phyloP scores from a whole-genome alignment of 2,888 invertebrate species.

The Cenopis cana region DNA sequence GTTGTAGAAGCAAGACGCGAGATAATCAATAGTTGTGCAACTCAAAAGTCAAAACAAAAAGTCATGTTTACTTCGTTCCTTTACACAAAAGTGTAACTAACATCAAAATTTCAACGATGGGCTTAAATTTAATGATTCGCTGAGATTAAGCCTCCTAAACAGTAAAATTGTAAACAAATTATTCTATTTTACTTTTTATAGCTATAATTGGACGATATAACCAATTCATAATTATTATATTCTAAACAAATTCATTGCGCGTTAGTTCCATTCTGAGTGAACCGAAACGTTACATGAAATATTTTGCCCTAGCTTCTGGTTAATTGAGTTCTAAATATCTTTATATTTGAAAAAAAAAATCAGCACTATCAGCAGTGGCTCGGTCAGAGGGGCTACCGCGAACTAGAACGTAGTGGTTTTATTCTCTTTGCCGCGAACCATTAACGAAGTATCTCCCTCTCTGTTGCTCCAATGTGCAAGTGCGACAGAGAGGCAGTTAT shows the following conservation, averaged over 20 bases:
- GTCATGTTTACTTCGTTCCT: constrained; percentile 50
- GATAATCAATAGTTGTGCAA: constrained; percentile 43
- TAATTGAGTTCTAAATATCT: neutral
- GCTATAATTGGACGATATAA: neutral
- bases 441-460: too few relatives aligned
- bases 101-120: neutral
- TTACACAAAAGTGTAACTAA: constrained; percentile 7
- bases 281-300: neutral
- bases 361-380: too few relatives aligned
- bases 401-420: too few relatives aligned
- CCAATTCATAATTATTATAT: neutral
- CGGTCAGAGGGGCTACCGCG: too few relatives aligned
- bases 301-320: neutral
- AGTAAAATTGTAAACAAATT: too few relatives aligned
- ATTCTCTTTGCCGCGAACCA: too few relatives aligned
- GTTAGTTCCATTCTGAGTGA: neutral
- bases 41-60: constrained; percentile 51
- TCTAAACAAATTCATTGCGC: neutral
- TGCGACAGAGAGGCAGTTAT: too few relatives aligned
- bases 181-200: too few relatives aligned
- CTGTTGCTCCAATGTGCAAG: too few relatives aligned
- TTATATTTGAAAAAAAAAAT: neutral
- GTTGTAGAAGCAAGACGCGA: constrained; percentile 58
- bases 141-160: neutral
- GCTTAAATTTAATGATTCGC: neutral